These are phyloP conservation scores for Drosophila tani DNA, from an alignment of 1,140 invertebrate species.

Conservation along the genomic window DNA sequence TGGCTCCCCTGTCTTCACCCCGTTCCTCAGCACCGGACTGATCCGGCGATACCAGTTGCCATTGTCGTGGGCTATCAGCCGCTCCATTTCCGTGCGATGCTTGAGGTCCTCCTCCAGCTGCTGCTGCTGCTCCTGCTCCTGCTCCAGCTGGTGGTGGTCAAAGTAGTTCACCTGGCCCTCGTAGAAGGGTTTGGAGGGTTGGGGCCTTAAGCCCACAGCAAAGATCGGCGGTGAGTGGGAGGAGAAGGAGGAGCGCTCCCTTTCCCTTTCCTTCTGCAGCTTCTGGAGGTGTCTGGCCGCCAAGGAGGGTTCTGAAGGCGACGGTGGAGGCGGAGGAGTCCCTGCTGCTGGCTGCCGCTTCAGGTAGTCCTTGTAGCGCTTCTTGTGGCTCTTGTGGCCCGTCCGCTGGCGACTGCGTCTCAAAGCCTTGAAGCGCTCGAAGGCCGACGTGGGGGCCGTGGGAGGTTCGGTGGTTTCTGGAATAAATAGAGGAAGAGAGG, in stretches of 20 bases:
- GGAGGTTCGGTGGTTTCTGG: slow-evolving; percentile 29
- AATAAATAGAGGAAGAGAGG: not conserved
- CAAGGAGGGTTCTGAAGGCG: not conserved
- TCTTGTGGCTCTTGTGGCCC: slow-evolving; percentile 80
- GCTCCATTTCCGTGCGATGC: slow-evolving; percentile 64
- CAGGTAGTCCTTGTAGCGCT: slow-evolving; percentile 78
- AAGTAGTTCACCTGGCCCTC: slow-evolving; percentile 80
- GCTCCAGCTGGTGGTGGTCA: slow-evolving; percentile 38
- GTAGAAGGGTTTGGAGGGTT: slow-evolving; percentile 73
- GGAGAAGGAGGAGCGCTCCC: slow-evolving; percentile 8
- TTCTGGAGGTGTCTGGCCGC: slow-evolving; percentile 37
- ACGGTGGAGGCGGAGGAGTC: not conserved
- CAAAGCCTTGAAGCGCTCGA: slow-evolving; percentile 72
- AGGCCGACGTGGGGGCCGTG: slow-evolving; percentile 48
- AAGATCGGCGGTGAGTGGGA: slow-evolving; percentile 60
- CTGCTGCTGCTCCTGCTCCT: slow-evolving; percentile 16
- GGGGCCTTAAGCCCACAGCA: slow-evolving; percentile 45
- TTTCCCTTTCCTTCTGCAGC: slow-evolving; percentile 31
- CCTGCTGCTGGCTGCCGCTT: slow-evolving; percentile 31
- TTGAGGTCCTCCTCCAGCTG: slow-evolving; percentile 34
- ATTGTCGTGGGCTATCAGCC: slow-evolving; percentile 67
- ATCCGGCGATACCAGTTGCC: slow-evolving; percentile 73
- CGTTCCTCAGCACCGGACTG: slow-evolving; percentile 72
- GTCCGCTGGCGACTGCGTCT: slow-evolving; percentile 64
- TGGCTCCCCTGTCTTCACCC: slow-evolving; percentile 50